Percentiles rank a stretch among this genome's conserved stretches.
Evolutionary conservation across 2,888 invertebrate genomes (phyloP).

Genomic region (Acleris holmiana): DNA sequence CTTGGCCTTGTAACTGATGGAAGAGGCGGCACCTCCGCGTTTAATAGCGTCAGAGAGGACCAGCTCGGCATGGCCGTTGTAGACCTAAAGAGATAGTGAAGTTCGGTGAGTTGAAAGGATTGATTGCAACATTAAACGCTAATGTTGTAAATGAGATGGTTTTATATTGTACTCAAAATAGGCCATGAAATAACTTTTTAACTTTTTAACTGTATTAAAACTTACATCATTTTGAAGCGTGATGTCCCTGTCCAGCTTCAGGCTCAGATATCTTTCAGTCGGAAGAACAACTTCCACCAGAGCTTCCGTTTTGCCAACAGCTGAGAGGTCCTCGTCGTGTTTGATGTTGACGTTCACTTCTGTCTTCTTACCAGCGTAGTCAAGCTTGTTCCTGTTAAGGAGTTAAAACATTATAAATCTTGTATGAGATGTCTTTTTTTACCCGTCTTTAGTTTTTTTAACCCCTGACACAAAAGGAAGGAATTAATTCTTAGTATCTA

Average conservation of each 20-base stretch:
- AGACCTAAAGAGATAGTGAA: slow-evolving; percentile 47
- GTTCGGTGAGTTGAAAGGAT: background rate
- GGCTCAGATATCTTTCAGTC: slow-evolving; percentile 66
- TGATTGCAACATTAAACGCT: background rate
- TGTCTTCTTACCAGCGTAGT: slow-evolving; percentile 68
- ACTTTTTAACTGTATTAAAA: slow-evolving; percentile 34
- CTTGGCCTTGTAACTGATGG: slow-evolving; percentile 64
- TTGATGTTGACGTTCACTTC: slow-evolving; percentile 65
- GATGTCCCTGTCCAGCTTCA: slow-evolving; percentile 67
- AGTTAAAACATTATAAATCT: background rate
- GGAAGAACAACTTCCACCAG: slow-evolving; percentile 74
- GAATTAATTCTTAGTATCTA: too few species aligned
- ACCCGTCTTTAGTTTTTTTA: too few species aligned
- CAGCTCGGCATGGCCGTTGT: slow-evolving; percentile 61
- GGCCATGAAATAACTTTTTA: too few species aligned
- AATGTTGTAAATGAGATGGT: too few species aligned
- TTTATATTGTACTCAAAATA: too few species aligned
- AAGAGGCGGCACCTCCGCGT: slow-evolving; percentile 66
- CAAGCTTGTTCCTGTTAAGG: slow-evolving; percentile 71
- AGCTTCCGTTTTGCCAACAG: slow-evolving; percentile 58
- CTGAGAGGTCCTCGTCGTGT: slow-evolving; percentile 50
- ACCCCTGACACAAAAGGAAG: too few species aligned
- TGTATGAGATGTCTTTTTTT: too few species aligned
- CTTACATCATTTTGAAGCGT: slow-evolving; percentile 58
- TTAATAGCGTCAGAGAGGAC: slow-evolving; percentile 64